A percentile compares a stretch with the other conserved stretches of the same genome.
Evolutionary conservation across 2,888 invertebrate genomes (phyloP).

Genomic region (Tachina lurida): DNA sequence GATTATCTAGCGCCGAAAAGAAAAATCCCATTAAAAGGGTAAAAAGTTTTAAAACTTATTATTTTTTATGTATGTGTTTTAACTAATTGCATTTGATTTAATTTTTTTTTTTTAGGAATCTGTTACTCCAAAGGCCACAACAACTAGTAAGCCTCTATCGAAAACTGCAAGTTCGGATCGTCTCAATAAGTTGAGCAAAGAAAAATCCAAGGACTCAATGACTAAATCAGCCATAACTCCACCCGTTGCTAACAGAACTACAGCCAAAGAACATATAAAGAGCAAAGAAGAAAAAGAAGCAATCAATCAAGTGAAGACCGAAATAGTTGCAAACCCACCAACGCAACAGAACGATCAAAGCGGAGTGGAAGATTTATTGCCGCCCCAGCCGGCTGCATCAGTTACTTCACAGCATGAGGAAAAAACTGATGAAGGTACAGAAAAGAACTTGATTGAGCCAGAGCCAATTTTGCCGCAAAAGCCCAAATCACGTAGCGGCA

Average conservation of each 20-base stretch:
- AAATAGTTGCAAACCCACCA: conserved; percentile 73
- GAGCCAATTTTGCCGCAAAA: conserved; percentile 52
- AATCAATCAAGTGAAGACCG: conserved; percentile 81
- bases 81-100: not conserved
- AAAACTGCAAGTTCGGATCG: conserved; percentile 75
- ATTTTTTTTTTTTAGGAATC: conserved; percentile 73
- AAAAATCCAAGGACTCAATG: conserved; percentile 76
- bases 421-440: conserved; percentile 80
- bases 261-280: conserved; percentile 76
- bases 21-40: conserved; percentile 81
- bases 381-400: conserved; percentile 68
- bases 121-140: conserved; percentile 76
- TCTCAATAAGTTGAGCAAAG: conserved; percentile 74
- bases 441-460: conserved; percentile 73
- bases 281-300: conserved; percentile 82
- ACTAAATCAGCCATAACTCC: conserved; percentile 76
- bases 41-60: conserved; percentile 46
- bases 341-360: conserved; percentile 74
- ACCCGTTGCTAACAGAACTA: conserved; percentile 66
- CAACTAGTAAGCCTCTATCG: conserved; percentile 76
- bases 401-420: conserved; percentile 76
- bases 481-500: conserved; percentile 75
- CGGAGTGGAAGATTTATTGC: conserved; percentile 31
- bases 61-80: not conserved
- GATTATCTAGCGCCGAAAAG: conserved; percentile 80